Percentiles rank a stretch among this genome's conserved stretches.
phyloP scores from a whole-genome alignment of 1,140 invertebrate genomes.

The Sycophila sp. region DNA sequence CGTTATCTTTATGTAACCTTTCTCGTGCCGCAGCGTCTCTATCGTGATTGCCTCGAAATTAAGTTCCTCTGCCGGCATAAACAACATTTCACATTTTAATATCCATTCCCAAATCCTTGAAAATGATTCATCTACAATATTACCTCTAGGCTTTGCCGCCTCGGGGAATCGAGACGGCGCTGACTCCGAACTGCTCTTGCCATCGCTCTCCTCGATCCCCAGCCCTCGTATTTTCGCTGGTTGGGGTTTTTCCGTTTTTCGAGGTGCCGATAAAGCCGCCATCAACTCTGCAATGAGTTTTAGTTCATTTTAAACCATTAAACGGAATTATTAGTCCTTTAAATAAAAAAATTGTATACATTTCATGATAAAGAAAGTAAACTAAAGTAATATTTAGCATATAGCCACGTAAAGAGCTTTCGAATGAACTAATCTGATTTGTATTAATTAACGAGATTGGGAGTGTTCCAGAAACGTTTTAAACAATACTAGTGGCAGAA shows the following conservation, averaged over 20 bases:
- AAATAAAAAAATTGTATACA: not conserved
- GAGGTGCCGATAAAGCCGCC: conserved; percentile 95
- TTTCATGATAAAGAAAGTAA: no score
- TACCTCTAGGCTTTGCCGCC: conserved; percentile 54
- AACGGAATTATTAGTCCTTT: not conserved
- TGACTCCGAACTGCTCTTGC: conserved; percentile 53
- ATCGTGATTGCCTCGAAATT: conserved; percentile 93
- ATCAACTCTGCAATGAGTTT: conserved; percentile 83
- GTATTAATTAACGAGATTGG: no score
- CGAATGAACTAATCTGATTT: no score
- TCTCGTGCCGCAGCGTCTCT: conserved; percentile 90
- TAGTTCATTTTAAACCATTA: not conserved
- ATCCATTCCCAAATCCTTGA: conserved; percentile 6
- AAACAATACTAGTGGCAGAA: no score
- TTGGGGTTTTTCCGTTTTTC: conserved; percentile 63
- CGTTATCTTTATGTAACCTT: conserved; percentile 92
- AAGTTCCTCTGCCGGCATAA: conserved; percentile 68
- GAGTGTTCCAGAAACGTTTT: no score
- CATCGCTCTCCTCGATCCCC: conserved; percentile 62
- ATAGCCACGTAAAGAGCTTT: no score
- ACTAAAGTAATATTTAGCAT: no score
- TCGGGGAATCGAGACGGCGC: conserved; percentile 55
- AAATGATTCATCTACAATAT: not conserved
- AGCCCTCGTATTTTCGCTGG: conserved; percentile 60
- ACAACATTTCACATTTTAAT: conserved; percentile 39